Conservation (phyloP, 1,140 invertebrate genomes). For the Rhopalosiphum padi region DNA sequence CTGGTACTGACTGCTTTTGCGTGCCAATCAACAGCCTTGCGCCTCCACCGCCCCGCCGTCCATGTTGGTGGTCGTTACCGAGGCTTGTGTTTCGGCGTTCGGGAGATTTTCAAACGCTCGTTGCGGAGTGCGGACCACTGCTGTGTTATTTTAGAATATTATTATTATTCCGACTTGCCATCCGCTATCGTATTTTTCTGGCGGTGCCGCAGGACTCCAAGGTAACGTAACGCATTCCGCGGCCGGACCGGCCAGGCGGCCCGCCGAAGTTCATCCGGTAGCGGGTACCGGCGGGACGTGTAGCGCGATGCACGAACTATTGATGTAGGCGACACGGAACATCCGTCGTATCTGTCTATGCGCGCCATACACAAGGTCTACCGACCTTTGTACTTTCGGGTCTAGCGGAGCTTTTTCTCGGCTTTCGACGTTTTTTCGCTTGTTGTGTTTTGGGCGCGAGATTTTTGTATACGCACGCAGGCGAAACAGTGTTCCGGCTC, state of each 20-base stretch:
- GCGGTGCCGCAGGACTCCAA: not conserved
- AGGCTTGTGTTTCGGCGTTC: constrained; percentile 14
- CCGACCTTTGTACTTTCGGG: not conserved
- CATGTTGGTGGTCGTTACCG: constrained; percentile 50
- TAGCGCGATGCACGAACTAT: not conserved
- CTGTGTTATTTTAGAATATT: not conserved
- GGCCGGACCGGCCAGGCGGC: not conserved
- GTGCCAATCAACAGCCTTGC: constrained; percentile 52
- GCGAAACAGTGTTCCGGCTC: not conserved
- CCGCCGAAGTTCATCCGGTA: not conserved
- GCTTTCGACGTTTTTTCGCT: not conserved
- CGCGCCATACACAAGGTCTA: not conserved
- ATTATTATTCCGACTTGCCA: no score
- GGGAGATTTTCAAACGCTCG: not conserved
- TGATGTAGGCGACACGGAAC: not conserved
- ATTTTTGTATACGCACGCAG: not conserved
- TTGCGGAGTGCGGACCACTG: not conserved
- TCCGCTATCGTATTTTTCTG: not conserved
- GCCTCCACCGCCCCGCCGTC: constrained; percentile 14
- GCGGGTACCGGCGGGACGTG: not conserved
- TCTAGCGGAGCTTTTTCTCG: not conserved
- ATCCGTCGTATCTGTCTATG: not conserved
- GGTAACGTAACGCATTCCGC: constrained; percentile 6
- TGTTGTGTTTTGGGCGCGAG: constrained; percentile 10
- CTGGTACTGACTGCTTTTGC: not conserved